phyloP scores from a whole-genome alignment of 1,140 invertebrate species.

The Mactra quadrangularis region DNA sequence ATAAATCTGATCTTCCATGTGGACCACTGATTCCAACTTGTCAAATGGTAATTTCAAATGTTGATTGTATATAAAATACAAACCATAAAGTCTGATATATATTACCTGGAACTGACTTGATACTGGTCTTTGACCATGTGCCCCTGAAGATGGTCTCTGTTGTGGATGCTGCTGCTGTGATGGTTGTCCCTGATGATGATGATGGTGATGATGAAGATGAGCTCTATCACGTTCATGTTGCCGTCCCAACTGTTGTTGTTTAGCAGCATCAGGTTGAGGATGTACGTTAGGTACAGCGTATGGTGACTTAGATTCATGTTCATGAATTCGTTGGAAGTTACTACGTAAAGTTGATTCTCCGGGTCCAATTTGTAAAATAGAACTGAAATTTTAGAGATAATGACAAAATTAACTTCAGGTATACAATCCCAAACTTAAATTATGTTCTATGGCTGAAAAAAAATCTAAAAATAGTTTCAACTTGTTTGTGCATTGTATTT shows the following conservation, averaged over 20 bases:
- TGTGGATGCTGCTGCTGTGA: conserved; percentile 60
- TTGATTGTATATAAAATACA: no score
- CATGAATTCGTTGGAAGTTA: conserved; percentile 97
- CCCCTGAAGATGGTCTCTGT: conserved; percentile 70
- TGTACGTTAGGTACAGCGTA: conserved; percentile 60
- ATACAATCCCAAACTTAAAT: no score
- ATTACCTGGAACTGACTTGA: conserved; percentile 73
- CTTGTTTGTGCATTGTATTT: no score
- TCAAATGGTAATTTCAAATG: no score
- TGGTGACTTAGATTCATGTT: conserved; percentile 78
- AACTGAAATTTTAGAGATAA: no score
- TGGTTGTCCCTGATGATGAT: conserved; percentile 62
- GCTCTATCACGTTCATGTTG: conserved; percentile 50
- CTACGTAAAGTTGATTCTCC: conserved; percentile 82
- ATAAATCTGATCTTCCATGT: no score
- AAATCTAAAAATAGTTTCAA: no score
- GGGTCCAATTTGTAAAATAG: conserved; percentile 82
- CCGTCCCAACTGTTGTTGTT: conserved; percentile 61
- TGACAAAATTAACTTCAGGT: neutral
- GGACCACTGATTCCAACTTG: no score
- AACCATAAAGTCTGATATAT: no score
- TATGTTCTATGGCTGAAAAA: no score
- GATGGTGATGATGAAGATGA: conserved; percentile 55
- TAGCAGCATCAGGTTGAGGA: conserved; percentile 61
- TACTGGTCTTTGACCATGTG: conserved; percentile 65